phyloP scores from a whole-genome alignment of 2,113 vertebrate genomes.

The Sarotherodon lohbergeri region DNA sequence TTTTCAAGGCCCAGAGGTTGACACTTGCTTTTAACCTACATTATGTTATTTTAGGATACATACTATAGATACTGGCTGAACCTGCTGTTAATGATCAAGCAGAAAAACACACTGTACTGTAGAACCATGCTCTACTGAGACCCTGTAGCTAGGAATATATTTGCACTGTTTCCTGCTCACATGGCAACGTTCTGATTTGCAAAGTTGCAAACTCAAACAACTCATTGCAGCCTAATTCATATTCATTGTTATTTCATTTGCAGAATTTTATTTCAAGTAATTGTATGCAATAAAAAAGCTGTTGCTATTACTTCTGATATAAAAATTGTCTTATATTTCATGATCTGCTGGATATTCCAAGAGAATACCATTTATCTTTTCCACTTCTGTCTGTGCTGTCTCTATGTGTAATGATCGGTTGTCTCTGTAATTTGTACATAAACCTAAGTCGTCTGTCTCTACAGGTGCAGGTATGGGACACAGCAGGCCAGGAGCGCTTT shows the following conservation, averaged over 20 bases:
- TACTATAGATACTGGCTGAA: background rate
- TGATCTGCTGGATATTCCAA: background rate
- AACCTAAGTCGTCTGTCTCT: background rate
- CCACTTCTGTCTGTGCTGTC: background rate
- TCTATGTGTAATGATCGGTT: background rate
- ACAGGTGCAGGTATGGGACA: constrained; percentile 98
- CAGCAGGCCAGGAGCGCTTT: constrained; percentile 93
- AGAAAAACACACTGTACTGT: background rate
- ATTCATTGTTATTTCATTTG: background rate
- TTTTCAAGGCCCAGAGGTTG: background rate
- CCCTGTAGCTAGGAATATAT: background rate
- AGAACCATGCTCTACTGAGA: background rate
- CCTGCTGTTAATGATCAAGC: background rate
- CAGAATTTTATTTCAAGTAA: background rate
- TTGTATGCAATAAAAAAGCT: background rate
- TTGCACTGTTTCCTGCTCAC: background rate
- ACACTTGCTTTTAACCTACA: background rate
- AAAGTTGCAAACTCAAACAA: background rate
- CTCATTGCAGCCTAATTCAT: background rate
- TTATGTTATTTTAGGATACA: background rate
- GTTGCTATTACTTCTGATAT: background rate
- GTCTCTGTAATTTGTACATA: background rate
- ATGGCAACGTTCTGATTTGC: background rate
- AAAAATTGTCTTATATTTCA: background rate
- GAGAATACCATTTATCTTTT: background rate